Evolutionary conservation across 2,797 vertebrate genomes (phyloP).

Genomic region (Phataginus tetradactyla): DNA sequence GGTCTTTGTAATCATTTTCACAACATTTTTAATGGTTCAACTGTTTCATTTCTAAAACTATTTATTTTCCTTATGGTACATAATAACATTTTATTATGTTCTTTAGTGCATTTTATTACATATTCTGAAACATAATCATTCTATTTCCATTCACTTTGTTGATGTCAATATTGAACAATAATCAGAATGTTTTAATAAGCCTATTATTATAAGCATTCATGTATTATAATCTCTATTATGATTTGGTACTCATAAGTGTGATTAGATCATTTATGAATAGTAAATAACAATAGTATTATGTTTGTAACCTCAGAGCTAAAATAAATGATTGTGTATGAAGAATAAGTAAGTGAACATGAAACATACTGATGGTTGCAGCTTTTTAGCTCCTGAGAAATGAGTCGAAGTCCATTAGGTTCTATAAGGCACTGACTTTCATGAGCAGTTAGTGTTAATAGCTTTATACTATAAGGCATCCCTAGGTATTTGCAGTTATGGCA

Average conservation of each 20-base stretch:
- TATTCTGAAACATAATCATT: constrained; percentile 79
- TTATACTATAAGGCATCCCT: neutral
- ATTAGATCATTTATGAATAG: constrained; percentile 77
- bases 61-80: constrained; percentile 80
- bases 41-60: constrained; percentile 78
- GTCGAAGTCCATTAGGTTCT: neutral
- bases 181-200: constrained; percentile 81
- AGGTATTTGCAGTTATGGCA: neutral
- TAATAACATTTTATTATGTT: constrained; percentile 82
- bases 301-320: constrained; percentile 72
- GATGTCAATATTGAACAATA: constrained; percentile 81
- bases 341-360: constrained; percentile 76
- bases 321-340: constrained; percentile 58
- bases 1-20: constrained; percentile 36
- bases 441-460: neutral
- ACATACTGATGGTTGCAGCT: constrained; percentile 53
- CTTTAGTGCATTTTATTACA: constrained; percentile 82
- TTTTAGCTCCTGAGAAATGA: constrained; percentile 43
- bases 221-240: constrained; percentile 65
- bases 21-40: constrained; percentile 57
- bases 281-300: constrained; percentile 71
- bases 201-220: constrained; percentile 72
- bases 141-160: constrained; percentile 79
- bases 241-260: constrained; percentile 76
- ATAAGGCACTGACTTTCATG: constrained; percentile 25